Percentiles rank a stretch among this genome's conserved stretches.
phyloP scores from a whole-genome alignment of 1,140 invertebrate species.

The Drosophila erecta region DNA sequence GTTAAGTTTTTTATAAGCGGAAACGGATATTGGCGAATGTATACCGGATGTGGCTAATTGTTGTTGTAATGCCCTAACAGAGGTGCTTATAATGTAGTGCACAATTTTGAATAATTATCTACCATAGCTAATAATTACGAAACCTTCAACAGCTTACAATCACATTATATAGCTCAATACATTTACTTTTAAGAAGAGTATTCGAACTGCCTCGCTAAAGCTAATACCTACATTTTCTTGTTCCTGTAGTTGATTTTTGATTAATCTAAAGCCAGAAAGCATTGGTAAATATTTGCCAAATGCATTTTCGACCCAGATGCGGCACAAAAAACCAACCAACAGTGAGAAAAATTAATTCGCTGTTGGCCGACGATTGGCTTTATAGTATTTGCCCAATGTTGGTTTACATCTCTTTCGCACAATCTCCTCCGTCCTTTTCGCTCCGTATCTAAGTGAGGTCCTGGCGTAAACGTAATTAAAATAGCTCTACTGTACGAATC shows the following conservation, averaged over 20 bases:
- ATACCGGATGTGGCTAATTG: conserved; percentile 38
- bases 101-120: neutral
- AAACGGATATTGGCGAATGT: conserved; percentile 23
- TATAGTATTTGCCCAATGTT: conserved; percentile 25
- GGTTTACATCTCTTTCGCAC: neutral
- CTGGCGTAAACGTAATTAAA: conserved; percentile 70
- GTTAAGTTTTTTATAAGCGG: conserved; percentile 29
- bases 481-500: conserved; percentile 75
- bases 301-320: conserved; percentile 33
- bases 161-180: neutral
- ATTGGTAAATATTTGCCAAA: conserved; percentile 53
- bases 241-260: conserved; percentile 36
- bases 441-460: conserved; percentile 8
- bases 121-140: no score
- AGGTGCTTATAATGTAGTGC: neutral
- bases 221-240: neutral
- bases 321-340: conserved; percentile 25
- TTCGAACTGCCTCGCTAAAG: neutral
- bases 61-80: conserved; percentile 19
- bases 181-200: neutral
- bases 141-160: neutral
- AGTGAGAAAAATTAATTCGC: conserved; percentile 34
- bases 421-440: neutral
- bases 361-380: conserved; percentile 22
- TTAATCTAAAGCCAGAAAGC: conserved; percentile 46